phyloP scores from a whole-genome alignment of 2,113 vertebrate genomes.

The Microcebus griseorufus region DNA sequence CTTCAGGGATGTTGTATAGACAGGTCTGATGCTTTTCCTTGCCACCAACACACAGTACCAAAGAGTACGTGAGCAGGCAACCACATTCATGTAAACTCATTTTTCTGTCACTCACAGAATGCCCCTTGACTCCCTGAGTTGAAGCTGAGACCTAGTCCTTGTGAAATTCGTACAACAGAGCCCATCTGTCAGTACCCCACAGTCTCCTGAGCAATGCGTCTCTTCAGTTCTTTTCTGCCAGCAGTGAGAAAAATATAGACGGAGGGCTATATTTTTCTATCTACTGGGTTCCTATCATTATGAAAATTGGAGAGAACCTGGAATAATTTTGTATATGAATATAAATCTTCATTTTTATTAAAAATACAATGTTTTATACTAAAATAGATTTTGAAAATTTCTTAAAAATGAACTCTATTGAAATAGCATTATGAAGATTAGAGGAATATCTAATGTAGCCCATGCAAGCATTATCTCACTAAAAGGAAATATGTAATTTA shows the following conservation, averaged over 20 bases:
- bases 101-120: not conserved
- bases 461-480: not conserved
- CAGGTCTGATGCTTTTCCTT: not conserved
- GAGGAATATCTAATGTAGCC: not conserved
- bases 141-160: not conserved
- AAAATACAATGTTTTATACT: not conserved
- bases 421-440: conserved; percentile 6
- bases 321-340: not conserved
- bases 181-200: not conserved
- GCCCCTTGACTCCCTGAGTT: not conserved
- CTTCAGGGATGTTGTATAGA: not conserved
- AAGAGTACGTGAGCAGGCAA: not conserved
- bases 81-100: not conserved
- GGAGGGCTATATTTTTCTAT: not conserved
- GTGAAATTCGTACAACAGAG: not conserved
- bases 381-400: not conserved
- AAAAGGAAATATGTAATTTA: not conserved
- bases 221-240: not conserved
- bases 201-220: not conserved
- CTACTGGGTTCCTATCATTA: not conserved
- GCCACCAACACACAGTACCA: not conserved
- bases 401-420: not conserved
- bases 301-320: not conserved
- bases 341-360: not conserved
- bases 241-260: not conserved